Evolutionary conservation across 2,888 invertebrate species (phyloP), one percentile per base, ranked within the genome.

Genomic region (Oxystoma pomonae): DNA sequence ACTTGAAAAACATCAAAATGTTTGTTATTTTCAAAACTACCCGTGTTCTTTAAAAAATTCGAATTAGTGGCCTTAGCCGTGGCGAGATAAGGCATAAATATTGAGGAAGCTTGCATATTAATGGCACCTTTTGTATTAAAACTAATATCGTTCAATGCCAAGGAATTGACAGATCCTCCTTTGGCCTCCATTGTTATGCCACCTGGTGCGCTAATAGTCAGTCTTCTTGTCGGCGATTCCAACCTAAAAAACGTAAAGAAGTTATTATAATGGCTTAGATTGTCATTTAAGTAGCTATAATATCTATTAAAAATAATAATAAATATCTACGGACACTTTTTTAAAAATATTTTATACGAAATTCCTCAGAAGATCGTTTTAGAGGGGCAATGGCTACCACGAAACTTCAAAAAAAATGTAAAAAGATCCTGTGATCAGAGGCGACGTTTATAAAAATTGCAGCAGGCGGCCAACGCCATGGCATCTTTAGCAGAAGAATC

Each of bases 191-290:
- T 82, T 65, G 86, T 87, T 62, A 96, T 89, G 69, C 90, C 91
- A 73, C 90, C 88, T 0, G 93, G 90, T n/a, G 93, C 95, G 70
- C 88, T 87, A 76, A 96, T 86, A 77, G 92, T 90, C 71, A 96
- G 81, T 58, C 91, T 89, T 69, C 95, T 86, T 62, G 96, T 95
- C 2, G 94, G 91, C 0, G 96, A 96, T 78, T 96, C 95, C 75
- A 96, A 81, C 76, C 94, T 95, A 81, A 50, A 50, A 50, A 9
- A 50, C n/a, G n/a, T n/a, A n/a, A n/a, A n/a, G n/a, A n/a, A n/a
- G n/a, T n/a, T n/a, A n/a, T n/a, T n/a, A n/a, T n/a, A n/a, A n/a
- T n/a, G n/a, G n/a, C n/a, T n/a, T n/a, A n/a, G n/a, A n/a, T n/a
- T n/a, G n/a, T n/a, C n/a, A n/a, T n/a, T n/a, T n/a, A n/a, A n/a